phyloP scores from a whole-genome alignment of 2,113 vertebrate genomes.

The Pangasianodon hypophthalmus region DNA sequence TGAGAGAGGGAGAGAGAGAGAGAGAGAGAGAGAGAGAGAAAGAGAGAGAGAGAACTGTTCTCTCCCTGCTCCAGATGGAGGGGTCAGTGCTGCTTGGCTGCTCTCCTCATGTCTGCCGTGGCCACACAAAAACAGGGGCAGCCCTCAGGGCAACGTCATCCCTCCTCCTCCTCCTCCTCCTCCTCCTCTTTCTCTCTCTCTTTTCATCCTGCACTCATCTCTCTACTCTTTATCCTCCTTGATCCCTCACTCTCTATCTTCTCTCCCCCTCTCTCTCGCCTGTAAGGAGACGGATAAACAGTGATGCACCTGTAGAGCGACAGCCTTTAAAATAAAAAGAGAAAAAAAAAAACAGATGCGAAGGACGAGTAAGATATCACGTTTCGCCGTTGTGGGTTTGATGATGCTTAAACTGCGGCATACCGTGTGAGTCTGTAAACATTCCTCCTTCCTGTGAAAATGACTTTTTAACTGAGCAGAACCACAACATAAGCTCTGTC shows the following conservation, averaged over 20 bases:
- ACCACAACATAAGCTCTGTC: slow-evolving; percentile 14
- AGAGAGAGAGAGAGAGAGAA: neutral
- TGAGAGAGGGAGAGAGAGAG: too few species aligned
- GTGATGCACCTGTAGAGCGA: neutral
- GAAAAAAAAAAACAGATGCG: neutral
- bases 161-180: slow-evolving; percentile 24
- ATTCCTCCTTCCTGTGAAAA: slow-evolving; percentile 10
- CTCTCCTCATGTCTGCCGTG: slow-evolving; percentile 69
- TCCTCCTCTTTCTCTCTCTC: slow-evolving; percentile 34
- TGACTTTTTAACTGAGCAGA: slow-evolving; percentile 6
- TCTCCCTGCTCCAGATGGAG: slow-evolving; percentile 75
- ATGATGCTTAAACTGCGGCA: neutral
- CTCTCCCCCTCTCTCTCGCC: slow-evolving; percentile 43
- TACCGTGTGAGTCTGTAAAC: neutral
- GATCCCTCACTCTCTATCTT: neutral
- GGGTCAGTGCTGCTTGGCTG: slow-evolving; percentile 71
- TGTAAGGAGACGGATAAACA: neutral
- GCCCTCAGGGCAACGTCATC: slow-evolving; percentile 66
- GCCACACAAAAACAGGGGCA: slow-evolving; percentile 72
- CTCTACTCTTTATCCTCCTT: neutral
- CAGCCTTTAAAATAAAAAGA: neutral
- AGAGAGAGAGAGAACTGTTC: slow-evolving; percentile 25
- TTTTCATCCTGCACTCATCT: slow-evolving; percentile 2
- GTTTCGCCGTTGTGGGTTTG: neutral
- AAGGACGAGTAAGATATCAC: neutral